These are phyloP conservation scores for Porites lobata DNA, from an alignment of 92 coral and sea anemone genomes.

Conservation along the genomic window DNA sequence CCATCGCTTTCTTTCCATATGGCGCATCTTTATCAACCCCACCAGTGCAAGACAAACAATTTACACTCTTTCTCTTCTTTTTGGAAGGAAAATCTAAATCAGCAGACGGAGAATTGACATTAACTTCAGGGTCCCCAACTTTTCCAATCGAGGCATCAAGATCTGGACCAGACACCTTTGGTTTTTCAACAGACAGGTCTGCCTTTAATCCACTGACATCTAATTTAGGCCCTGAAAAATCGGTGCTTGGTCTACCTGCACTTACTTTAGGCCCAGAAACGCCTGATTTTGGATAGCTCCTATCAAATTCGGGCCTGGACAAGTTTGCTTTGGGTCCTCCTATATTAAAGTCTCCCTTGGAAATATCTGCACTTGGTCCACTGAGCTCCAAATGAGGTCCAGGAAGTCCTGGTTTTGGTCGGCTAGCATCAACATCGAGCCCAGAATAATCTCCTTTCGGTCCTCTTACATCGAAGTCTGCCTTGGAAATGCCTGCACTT, in stretches of 20 bases:
- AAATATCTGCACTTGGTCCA: constrained; percentile 1
- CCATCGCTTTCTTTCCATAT: too few relatives aligned
- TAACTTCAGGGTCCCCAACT: not conserved
- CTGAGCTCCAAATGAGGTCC: constrained; percentile 2
- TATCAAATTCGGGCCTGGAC: not conserved
- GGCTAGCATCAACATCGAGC: not conserved
- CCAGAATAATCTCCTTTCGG: not conserved
- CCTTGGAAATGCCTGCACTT: not conserved
- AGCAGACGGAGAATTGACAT: not conserved
- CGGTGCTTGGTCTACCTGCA: not conserved
- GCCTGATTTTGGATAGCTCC: not conserved
- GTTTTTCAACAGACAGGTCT: not conserved
- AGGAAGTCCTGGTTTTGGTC: too few relatives aligned
- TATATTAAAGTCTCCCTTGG: not conserved
- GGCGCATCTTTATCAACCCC: too few relatives aligned
- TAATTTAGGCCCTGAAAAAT: constrained; percentile 13
- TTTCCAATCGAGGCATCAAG: not conserved
- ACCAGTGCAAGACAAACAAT: not conserved
- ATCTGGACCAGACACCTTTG: not conserved
- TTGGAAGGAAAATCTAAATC: constrained; percentile 1
- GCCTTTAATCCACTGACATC: constrained; percentile 24
- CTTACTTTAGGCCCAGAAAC: not conserved
- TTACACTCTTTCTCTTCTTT: not conserved
- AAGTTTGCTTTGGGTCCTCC: not conserved
- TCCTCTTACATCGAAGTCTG: not conserved